These are phyloP conservation scores for Haliclona indistincta DNA, from an alignment of 37 sponge, comb jelly and placozoan species.

Conservation along the genomic window DNA sequence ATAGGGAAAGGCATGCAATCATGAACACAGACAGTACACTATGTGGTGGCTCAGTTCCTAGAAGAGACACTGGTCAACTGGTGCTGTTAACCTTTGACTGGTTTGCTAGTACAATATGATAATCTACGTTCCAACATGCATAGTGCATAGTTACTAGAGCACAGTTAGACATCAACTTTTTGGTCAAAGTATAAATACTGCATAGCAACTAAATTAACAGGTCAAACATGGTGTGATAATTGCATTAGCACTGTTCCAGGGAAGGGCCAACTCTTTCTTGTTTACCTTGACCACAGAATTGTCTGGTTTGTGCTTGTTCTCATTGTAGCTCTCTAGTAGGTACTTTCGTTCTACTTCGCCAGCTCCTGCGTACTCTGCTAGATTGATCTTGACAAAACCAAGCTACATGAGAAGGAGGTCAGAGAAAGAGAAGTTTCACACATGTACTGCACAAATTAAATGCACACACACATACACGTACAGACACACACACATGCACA, in stretches of 20 bases:
- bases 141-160: too few species aligned
- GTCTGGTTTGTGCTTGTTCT: conserved; percentile 73
- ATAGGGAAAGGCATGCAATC: background rate
- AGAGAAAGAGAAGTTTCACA: background rate
- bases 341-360: conserved; percentile 55
- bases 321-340: conserved; percentile 81
- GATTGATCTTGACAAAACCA: conserved; percentile 85
- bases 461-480: background rate
- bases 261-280: background rate
- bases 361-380: conserved; percentile 91
- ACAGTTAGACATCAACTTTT: too few species aligned
- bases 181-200: background rate
- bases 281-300: conserved; percentile 87
- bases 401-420: conserved; percentile 46
- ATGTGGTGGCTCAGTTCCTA: too few species aligned
- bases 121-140: too few species aligned
- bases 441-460: too few species aligned
- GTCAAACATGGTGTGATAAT: background rate
- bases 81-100: too few species aligned
- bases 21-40: too few species aligned
- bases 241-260: background rate
- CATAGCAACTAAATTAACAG: background rate
- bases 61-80: too few species aligned
- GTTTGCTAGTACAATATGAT: too few species aligned
- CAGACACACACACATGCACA: background rate